phyloP scores from a whole-genome alignment of 2,113 vertebrate genomes.

The Phylloscopus whistleri region DNA sequence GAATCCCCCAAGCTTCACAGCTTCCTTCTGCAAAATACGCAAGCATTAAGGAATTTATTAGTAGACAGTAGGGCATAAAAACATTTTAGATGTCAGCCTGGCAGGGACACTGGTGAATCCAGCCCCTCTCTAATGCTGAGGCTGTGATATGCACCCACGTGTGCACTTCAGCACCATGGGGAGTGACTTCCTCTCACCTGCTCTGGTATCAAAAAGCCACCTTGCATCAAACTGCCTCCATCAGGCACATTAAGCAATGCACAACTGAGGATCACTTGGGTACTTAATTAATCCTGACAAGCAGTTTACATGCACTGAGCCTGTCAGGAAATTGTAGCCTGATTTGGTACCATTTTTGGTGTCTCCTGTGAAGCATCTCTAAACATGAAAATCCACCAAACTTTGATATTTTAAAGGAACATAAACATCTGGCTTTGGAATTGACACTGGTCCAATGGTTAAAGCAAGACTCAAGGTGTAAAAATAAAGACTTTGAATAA shows the following conservation, averaged over 20 bases:
- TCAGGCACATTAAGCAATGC: too few relatives aligned
- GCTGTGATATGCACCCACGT: not conserved
- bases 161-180: rapidly evolving
- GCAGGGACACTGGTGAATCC: not conserved
- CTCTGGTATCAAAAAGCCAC: not conserved
- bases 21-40: not conserved
- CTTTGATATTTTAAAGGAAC: not conserved
- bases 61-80: not conserved
- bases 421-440: not conserved
- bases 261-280: not conserved
- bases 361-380: not conserved
- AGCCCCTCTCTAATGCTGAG: not conserved
- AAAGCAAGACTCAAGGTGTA: not conserved
- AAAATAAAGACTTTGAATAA: not conserved
- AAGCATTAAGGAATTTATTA: not conserved
- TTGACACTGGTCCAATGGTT: not conserved
- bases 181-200: not conserved
- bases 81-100: not conserved
- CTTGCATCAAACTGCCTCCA: not conserved
- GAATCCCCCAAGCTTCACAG: not conserved
- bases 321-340: not conserved
- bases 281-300: not conserved
- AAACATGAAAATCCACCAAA: not conserved
- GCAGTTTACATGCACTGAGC: not conserved
- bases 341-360: not conserved